phyloP scores from a whole-genome alignment of 2,113 vertebrate species.

The Bubalus kerabau region DNA sequence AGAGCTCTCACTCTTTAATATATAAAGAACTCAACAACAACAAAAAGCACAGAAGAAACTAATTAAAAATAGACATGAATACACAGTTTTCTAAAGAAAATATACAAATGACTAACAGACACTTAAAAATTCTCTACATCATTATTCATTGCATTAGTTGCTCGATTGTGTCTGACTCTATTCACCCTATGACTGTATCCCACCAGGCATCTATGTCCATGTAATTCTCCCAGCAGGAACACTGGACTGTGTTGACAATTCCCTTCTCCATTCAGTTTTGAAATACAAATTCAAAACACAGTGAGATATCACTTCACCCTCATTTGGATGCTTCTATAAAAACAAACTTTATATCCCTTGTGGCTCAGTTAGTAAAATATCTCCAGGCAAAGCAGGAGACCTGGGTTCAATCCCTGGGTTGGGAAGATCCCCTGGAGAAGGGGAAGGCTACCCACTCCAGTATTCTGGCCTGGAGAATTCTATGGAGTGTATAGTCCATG shows the following conservation, averaged over 20 bases:
- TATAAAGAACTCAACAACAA: background rate
- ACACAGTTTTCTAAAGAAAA: background rate
- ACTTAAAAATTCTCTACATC: background rate
- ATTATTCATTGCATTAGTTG: background rate
- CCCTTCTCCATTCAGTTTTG: background rate
- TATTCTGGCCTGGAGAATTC: background rate
- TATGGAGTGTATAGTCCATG: background rate
- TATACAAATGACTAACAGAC: background rate
- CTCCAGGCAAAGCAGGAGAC: background rate
- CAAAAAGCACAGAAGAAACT: background rate
- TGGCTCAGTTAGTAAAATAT: background rate
- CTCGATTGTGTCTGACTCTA: fast-evolving
- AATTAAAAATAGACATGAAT: background rate
- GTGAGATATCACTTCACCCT: background rate
- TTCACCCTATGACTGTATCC: background rate
- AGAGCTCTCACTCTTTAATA: background rate
- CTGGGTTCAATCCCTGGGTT: background rate
- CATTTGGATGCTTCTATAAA: background rate
- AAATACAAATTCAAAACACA: background rate
- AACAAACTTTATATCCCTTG: background rate
- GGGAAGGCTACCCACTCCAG: background rate
- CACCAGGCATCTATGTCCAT: background rate
- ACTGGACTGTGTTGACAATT: background rate
- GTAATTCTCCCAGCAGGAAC: background rate
- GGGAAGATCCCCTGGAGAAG: background rate